These are phyloP conservation scores for Bimastos eiseni DNA, from an alignment of 2,888 invertebrate genomes.

Conservation along the genomic window DNA sequence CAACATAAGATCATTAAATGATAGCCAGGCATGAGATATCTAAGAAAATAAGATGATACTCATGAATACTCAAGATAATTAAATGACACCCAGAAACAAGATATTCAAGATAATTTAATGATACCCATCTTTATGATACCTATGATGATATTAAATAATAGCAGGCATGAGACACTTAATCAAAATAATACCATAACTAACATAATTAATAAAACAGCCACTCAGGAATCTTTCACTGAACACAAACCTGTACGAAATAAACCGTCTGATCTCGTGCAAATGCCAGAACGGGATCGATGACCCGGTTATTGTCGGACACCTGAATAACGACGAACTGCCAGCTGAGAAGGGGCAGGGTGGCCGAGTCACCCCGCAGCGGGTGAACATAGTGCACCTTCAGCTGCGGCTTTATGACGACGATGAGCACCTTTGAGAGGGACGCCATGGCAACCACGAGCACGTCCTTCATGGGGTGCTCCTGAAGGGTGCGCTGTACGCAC, in stretches of 20 bases:
- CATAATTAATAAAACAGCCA: neutral
- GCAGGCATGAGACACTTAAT: neutral
- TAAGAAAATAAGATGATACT: neutral
- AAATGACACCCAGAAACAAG: neutral
- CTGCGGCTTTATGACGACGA: conserved; percentile 77
- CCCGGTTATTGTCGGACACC: conserved; percentile 62
- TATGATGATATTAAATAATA: neutral
- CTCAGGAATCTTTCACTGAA: neutral
- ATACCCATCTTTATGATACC: neutral
- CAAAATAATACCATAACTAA: neutral
- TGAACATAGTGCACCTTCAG: conserved; percentile 68
- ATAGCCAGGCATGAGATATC: neutral
- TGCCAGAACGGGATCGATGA: conserved; percentile 83
- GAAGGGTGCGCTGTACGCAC: conserved; percentile 66
- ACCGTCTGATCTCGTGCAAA: conserved; percentile 83
- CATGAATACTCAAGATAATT: neutral
- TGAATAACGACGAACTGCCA: conserved; percentile 90
- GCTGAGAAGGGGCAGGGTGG: conserved; percentile 83
- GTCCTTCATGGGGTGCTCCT: conserved; percentile 72
- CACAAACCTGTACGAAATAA: conserved; percentile 77
- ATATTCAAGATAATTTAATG: neutral
- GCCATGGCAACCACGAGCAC: conserved; percentile 86
- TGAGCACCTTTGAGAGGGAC: conserved; percentile 83
- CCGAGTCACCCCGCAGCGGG: conserved; percentile 63
- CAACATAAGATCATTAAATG: neutral